phyloP scores from a whole-genome alignment of 2,113 vertebrate species.

The Myrmophylax atrothorax region DNA sequence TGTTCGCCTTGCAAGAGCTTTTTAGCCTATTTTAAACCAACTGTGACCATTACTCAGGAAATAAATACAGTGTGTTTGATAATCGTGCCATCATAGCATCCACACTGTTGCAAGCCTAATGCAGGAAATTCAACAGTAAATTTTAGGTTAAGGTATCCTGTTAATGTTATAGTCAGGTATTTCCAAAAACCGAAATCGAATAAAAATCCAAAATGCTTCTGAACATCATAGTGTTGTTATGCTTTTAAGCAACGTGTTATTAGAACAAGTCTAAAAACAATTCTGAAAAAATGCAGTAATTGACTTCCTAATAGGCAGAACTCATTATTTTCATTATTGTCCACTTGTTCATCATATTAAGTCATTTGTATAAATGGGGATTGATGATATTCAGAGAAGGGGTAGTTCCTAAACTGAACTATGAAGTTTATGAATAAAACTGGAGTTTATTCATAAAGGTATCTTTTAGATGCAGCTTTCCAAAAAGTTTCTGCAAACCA shows the following conservation, averaged over 20 bases:
- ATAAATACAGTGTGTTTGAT: not conserved
- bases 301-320: not conserved
- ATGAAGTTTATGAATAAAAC: too few relatives aligned
- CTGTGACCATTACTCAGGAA: not conserved
- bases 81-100: not conserved
- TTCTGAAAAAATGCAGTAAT: not conserved
- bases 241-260: not conserved
- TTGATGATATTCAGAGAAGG: not conserved
- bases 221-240: not conserved
- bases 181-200: not conserved
- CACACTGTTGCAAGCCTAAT: not conserved
- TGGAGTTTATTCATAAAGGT: not conserved
- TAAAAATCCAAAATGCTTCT: not conserved
- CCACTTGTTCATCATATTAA: not conserved
- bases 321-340: not conserved
- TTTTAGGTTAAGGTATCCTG: not conserved
- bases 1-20: not conserved
- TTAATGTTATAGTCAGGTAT: not conserved
- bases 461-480: not conserved
- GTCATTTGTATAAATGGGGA: not conserved
- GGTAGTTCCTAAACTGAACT: not conserved
- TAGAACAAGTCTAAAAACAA: not conserved
- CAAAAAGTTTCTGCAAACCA: not conserved
- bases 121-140: not conserved
- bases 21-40: not conserved